phyloP scores from a whole-genome alignment of 2,113 vertebrate genomes.

The Cyprinodon variegatus region DNA sequence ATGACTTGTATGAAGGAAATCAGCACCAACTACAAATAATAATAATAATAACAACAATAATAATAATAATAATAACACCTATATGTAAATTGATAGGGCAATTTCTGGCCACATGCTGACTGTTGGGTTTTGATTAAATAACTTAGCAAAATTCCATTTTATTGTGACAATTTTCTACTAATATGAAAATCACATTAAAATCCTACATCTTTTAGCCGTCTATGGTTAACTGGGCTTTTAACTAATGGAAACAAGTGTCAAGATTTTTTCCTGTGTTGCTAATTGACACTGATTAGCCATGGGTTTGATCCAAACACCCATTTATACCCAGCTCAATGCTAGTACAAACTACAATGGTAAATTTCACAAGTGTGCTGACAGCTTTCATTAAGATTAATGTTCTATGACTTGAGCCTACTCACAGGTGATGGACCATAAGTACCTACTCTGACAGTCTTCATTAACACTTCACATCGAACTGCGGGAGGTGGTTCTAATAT shows the following conservation, averaged over 20 bases:
- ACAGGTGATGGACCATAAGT: not conserved
- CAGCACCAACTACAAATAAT: no score
- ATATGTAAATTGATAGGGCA: no score
- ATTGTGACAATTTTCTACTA: not conserved
- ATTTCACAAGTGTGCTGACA: not conserved
- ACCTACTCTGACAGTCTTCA: not conserved
- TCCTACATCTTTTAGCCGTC: constrained; percentile 1
- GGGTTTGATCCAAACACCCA: constrained; percentile 6
- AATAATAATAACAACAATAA: no score
- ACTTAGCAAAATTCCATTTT: not conserved
- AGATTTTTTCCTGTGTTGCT: constrained; percentile 29
- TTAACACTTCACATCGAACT: not conserved
- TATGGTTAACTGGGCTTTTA: not conserved
- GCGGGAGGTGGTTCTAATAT: not conserved
- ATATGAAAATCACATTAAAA: not conserved
- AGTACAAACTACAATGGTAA: not conserved
- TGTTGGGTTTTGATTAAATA: not conserved
- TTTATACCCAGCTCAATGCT: not conserved
- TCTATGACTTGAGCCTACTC: not conserved
- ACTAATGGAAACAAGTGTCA: constrained; percentile 25
- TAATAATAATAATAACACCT: no score
- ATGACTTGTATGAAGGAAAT: not conserved
- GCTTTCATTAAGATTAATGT: constrained; percentile 25
- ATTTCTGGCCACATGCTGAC: not conserved
- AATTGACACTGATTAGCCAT: constrained; percentile 41